Conservation (phyloP, 2,888 invertebrate species). For the Zaprionus bogoriensis region DNA sequence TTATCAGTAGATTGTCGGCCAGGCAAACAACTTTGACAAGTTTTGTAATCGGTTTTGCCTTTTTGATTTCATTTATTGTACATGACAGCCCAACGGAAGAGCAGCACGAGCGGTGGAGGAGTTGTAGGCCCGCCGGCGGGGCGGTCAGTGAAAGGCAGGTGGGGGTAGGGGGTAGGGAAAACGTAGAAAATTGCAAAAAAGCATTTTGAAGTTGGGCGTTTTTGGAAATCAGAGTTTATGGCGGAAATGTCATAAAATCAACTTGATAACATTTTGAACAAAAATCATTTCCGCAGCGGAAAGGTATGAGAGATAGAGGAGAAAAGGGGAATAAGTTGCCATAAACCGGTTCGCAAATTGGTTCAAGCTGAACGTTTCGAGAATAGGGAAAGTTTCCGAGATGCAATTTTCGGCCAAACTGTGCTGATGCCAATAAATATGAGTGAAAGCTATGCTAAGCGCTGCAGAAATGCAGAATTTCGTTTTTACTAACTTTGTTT, state of each 20-base stretch:
- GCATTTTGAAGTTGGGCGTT: slow-evolving; percentile 31
- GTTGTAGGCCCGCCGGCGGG: no score
- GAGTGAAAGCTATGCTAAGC: background rate
- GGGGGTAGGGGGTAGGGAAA: background rate
- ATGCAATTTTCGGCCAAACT: background rate
- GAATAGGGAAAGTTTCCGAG: background rate
- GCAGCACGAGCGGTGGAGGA: background rate
- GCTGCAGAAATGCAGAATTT: background rate
- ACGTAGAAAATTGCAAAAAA: slow-evolving; percentile 5
- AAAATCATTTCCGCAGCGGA: slow-evolving; percentile 1
- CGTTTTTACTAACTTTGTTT: no score
- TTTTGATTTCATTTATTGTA: slow-evolving; percentile 73
- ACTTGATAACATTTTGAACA: slow-evolving; percentile 1
- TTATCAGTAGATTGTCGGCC: slow-evolving; percentile 73
- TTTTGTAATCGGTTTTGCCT: slow-evolving; percentile 73
- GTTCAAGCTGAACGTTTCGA: no score
- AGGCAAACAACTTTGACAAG: slow-evolving; percentile 68
- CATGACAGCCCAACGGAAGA: slow-evolving; percentile 53
- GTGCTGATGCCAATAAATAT: background rate
- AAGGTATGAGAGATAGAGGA: background rate
- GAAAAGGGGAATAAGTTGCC: background rate
- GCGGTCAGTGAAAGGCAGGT: no score
- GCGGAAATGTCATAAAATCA: background rate
- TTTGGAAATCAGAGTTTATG: slow-evolving; percentile 24
- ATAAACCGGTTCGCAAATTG: background rate